Conservation (phyloP, 2,888 invertebrate species). For the Agriopis leucophaearia region DNA sequence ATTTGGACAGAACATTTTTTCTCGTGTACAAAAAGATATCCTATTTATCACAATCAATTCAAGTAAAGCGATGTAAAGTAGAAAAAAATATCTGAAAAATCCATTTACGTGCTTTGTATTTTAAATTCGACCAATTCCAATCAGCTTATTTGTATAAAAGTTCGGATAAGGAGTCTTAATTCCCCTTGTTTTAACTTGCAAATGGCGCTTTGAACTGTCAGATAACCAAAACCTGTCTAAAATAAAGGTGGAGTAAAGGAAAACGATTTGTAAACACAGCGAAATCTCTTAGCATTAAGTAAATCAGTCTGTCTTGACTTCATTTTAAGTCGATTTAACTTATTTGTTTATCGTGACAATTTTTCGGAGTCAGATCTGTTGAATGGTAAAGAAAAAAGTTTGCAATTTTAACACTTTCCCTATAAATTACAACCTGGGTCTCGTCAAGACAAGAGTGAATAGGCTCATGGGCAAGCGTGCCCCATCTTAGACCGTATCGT, state of each 20-base stretch:
- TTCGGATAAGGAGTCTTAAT: slow-evolving; percentile 12
- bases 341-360: not conserved
- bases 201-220: slow-evolving; percentile 14
- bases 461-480: no score
- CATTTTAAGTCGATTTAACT: slow-evolving; percentile 10
- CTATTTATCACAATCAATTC: no score
- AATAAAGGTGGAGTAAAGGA: slow-evolving; percentile 7
- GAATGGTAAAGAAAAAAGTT: no score
- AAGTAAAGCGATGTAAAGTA: no score
- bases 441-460: no score
- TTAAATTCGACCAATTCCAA: not conserved
- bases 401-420: no score
- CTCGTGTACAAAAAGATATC: no score
- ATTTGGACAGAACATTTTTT: no score
- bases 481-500: no score
- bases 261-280: slow-evolving; percentile 8
- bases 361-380: no score
- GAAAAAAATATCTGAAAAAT: not conserved
- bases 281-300: slow-evolving; percentile 7
- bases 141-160: slow-evolving; percentile 17
- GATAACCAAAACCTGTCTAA: slow-evolving; percentile 1
- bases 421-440: no score
- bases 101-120: not conserved
- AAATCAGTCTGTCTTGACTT: slow-evolving; percentile 13
- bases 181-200: slow-evolving; percentile 11